A percentile compares a stretch with the other conserved stretches of the same genome.
phyloP scores from a whole-genome alignment of 2,888 invertebrate genomes.

The Chironomus tentans region DNA sequence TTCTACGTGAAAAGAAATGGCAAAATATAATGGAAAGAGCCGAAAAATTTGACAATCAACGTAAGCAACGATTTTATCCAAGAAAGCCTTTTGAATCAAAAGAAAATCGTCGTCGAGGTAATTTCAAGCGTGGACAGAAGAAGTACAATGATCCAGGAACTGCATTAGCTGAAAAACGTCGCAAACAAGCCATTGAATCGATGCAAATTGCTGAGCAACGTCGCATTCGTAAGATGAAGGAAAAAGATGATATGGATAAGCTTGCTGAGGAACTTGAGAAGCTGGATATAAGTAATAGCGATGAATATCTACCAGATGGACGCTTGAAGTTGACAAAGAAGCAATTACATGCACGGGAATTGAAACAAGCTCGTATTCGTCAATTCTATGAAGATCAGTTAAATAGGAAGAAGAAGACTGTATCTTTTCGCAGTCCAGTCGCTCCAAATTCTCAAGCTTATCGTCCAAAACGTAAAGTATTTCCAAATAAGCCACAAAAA shows the following conservation, averaged over 20 bases:
- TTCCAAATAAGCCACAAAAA: too few species aligned
- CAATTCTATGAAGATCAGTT: neutral
- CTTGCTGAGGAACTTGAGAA: neutral
- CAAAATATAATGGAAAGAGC: neutral
- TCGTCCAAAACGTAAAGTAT: too few species aligned
- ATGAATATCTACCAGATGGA: neutral
- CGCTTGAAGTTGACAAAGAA: neutral
- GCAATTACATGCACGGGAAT: neutral
- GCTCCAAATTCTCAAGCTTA: neutral
- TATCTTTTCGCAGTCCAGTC: neutral
- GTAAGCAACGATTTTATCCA: neutral
- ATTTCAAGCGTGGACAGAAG: neutral
- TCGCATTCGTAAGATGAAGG: neutral
- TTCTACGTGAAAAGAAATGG: neutral
- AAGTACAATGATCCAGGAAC: neutral
- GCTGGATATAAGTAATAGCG: neutral
- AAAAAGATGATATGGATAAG: neutral
- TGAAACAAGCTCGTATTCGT: neutral
- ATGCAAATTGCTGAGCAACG: conserved; percentile 21
- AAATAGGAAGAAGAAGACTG: neutral
- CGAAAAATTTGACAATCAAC: neutral
- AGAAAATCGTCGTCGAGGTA: neutral
- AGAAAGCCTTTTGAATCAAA: neutral
- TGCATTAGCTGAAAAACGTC: neutral
- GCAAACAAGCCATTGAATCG: conserved; percentile 13